Conservation (phyloP, 2,797 vertebrate species). For the Echeneis naucrates region DNA sequence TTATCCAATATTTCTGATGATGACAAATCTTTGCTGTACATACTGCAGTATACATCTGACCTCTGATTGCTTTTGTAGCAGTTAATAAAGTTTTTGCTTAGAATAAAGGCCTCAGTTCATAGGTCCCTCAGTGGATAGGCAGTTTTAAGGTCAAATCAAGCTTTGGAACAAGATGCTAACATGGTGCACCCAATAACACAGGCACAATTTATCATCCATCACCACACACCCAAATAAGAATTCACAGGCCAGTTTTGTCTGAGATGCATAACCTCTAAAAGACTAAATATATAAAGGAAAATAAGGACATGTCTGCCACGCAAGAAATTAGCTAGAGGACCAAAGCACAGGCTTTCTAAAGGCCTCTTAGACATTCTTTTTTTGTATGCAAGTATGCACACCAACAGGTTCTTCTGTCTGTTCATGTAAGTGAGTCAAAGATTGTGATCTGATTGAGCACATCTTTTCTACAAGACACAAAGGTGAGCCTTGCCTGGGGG, state of each 20-base stretch:
- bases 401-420: conserved; percentile 24
- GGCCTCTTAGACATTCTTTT: neutral
- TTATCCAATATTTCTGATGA: too few species aligned
- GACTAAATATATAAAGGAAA: conserved; percentile 10
- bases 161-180: conserved; percentile 1
- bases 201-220: neutral
- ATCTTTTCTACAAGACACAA: conserved; percentile 30
- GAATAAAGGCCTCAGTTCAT: conserved; percentile 3
- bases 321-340: neutral
- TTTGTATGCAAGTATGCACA: conserved; percentile 51
- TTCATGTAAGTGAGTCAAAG: conserved; percentile 38
- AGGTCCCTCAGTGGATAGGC: too few species aligned
- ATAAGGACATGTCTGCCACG: neutral
- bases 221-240: neutral
- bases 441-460: conserved; percentile 36
- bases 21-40: too few species aligned
- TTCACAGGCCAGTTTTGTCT: neutral
- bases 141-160: conserved; percentile 11
- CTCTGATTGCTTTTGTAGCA: too few species aligned
- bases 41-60: too few species aligned
- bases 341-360: neutral
- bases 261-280: conserved; percentile 1
- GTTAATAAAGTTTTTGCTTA: too few species aligned
- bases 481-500: conserved; percentile 22
- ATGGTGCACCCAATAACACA: neutral